Conservation (phyloP, 2,888 invertebrate species). For the Parnassius orleans region DNA sequence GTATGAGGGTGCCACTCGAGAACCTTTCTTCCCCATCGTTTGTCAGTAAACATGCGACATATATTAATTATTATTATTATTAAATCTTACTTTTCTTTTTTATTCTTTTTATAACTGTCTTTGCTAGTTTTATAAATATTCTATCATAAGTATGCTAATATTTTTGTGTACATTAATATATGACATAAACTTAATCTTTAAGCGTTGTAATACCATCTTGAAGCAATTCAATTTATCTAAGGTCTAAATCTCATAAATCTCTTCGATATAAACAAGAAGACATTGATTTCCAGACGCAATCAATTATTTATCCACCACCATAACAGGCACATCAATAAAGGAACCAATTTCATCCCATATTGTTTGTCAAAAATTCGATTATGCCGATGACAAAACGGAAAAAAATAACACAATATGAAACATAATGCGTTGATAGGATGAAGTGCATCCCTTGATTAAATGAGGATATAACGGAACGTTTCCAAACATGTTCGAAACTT, state of each 20-base stretch:
- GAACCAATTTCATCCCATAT: constrained; percentile 73
- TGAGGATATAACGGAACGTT: constrained; percentile 65
- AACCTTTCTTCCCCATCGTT: no score
- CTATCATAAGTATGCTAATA: no score
- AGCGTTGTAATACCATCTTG: constrained; percentile 25
- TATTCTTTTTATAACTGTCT: no score
- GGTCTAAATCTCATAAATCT: constrained; percentile 30
- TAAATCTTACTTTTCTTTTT: no score
- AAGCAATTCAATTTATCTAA: constrained; percentile 28
- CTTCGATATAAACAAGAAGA: constrained; percentile 31
- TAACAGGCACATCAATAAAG: constrained; percentile 64
- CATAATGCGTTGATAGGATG: constrained; percentile 42
- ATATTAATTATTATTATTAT: no score
- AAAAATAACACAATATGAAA: constrained; percentile 41
- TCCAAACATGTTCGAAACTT: constrained; percentile 56
- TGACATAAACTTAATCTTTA: not conserved
- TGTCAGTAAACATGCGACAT: no score
- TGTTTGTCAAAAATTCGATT: constrained; percentile 78
- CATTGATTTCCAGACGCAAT: constrained; percentile 41
- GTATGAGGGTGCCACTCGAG: no score
- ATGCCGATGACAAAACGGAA: constrained; percentile 61
- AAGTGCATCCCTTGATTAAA: constrained; percentile 60
- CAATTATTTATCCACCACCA: constrained; percentile 52
- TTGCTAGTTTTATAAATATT: no score
- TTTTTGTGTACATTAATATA: not conserved